phyloP scores from a whole-genome alignment of 2,888 invertebrate genomes.

The Ptychoptera contaminata region DNA sequence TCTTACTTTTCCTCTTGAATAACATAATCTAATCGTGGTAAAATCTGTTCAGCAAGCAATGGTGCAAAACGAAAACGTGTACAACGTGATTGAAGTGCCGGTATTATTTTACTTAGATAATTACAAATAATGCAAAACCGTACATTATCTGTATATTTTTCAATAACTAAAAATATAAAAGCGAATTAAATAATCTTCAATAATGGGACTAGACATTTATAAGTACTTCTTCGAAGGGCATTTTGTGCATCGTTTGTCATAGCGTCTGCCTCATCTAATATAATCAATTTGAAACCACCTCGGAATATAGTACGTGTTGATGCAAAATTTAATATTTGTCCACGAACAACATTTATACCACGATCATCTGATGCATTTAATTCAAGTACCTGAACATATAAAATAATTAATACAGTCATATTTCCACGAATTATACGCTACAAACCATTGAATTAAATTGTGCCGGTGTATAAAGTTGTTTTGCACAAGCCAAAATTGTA shows the following conservation, averaged over 20 bases:
- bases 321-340: conserved; percentile 89
- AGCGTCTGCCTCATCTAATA: conserved; percentile 96
- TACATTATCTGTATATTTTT: conserved; percentile 97
- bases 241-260: conserved; percentile 99
- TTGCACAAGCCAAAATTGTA: conserved; percentile 91
- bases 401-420: too few species aligned
- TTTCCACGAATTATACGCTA: too few species aligned
- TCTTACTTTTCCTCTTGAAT: conserved; percentile 67
- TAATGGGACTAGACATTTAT: conserved; percentile 1
- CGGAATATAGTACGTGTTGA: conserved; percentile 91
- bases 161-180: conserved; percentile 63
- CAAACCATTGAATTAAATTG: conserved; percentile 82
- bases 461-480: conserved; percentile 72
- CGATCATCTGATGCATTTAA: conserved; percentile 97
- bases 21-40: conserved; percentile 76
- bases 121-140: conserved; percentile 98
- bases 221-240: conserved; percentile 80
- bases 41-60: conserved; percentile 65
- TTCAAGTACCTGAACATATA: conserved; percentile 49
- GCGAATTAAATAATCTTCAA: conserved; percentile 2
- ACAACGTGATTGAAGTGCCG: conserved; percentile 94
- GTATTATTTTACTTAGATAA: conserved; percentile 96
- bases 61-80: conserved; percentile 94
- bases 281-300: conserved; percentile 86
- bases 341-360: conserved; percentile 89